Evolutionary conservation across 2,113 vertebrate species (phyloP), one percentile per base, ranked within the genome.

Genomic region (Tretioscincus oriximinensis): DNA sequence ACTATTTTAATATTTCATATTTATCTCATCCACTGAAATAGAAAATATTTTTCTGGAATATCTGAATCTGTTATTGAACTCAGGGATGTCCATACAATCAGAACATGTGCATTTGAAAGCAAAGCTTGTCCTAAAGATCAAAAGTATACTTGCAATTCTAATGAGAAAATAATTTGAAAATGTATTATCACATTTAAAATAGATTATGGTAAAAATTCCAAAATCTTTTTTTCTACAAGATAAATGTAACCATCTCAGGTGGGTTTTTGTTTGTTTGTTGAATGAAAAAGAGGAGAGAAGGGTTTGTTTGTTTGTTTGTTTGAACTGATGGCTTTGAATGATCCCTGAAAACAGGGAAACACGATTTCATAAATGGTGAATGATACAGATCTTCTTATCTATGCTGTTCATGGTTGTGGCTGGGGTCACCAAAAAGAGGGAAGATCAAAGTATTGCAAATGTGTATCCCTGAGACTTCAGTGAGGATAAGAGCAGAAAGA

Each of bases 351-450:
- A 29, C 35, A 7, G 47, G 60, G 11, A 20, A 61, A 78, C 29
- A 26, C 21, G 31, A 31, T 77, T 83, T 66, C 70, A 68, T 67
- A 61, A 78, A 83, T 73, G 71, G 60, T 78, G 21, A 64, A 61
- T 76, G 58, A 49, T 45, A 60, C 2, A 58, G 54, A 58, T 47
- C 49, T 22, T 2, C 58, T 61, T 82, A 76, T 63, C 31, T 71
- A 29, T 54, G 22, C n/a, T 47, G 54, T 21, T 69, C 35, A 69
- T n/a, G 2, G 8, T 76, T 76, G 54, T 70, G 67, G 28, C 58
- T 63, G 35, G 63, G 41, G 66, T 76, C 35, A 70, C 35, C 60
- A 35, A 49, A 54, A 82, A 76, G 28, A 58, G n/a, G 63, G 35
- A 47, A 75, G 65, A 81, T 70, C 71, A 81, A 76, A 81, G 58